These are phyloP conservation scores for Uria aalge DNA, from an alignment of 2,113 vertebrate species.

Conservation along the genomic window DNA sequence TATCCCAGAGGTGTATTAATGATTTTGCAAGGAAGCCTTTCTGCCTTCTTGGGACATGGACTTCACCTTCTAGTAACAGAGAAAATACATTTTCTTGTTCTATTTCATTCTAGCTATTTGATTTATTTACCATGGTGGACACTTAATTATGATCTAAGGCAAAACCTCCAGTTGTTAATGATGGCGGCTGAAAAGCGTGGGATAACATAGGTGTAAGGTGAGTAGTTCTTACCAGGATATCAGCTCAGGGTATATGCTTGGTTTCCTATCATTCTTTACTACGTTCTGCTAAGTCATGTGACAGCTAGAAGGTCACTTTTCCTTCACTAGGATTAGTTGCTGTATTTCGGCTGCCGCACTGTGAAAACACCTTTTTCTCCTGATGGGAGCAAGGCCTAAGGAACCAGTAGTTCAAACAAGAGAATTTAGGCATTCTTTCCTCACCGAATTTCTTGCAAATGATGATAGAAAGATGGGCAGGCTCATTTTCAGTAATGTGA, in stretches of 20 bases:
- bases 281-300: background rate
- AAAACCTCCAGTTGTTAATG: background rate
- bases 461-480: background rate
- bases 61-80: background rate
- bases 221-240: background rate
- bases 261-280: background rate
- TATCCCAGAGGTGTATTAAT: background rate
- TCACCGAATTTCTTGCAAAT: background rate
- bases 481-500: background rate
- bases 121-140: background rate
- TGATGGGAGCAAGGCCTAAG: background rate
- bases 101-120: background rate
- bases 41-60: background rate
- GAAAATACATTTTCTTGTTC: background rate
- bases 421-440: background rate
- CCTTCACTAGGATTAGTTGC: background rate
- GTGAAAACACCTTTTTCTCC: background rate
- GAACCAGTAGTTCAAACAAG: background rate
- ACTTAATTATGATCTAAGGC: background rate
- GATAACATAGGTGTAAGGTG: rapidly evolving
- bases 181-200: background rate
- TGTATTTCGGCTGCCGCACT: background rate
- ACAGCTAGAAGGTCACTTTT: background rate
- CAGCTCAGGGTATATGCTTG: background rate
- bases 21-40: background rate